These are phyloP conservation scores for Campylorhamphus procurvoides DNA, from an alignment of 2,113 vertebrate species.

Conservation along the genomic window DNA sequence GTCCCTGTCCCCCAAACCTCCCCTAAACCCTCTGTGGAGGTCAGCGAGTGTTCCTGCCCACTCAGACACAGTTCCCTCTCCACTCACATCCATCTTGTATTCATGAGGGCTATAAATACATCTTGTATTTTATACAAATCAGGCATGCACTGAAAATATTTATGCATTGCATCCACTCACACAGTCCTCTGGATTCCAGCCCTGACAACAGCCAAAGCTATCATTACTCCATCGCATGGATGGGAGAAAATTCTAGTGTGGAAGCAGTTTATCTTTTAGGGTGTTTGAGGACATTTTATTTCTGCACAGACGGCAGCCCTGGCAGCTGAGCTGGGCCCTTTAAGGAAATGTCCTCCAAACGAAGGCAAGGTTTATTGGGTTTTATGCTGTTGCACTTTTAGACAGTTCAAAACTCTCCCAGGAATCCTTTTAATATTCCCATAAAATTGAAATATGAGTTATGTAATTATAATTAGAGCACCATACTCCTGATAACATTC, in stretches of 20 bases:
- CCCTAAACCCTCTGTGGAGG: rapidly evolving
- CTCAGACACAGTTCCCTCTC: neutral
- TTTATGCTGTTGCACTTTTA: slow-evolving; percentile 45
- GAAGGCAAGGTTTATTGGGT: slow-evolving; percentile 19
- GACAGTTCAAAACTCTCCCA: slow-evolving; percentile 44
- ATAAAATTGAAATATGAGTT: slow-evolving; percentile 69
- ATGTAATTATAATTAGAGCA: slow-evolving; percentile 67
- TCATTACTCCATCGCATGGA: neutral
- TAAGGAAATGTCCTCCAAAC: slow-evolving; percentile 57
- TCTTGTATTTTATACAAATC: neutral
- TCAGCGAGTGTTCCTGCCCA: neutral
- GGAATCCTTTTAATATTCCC: slow-evolving; percentile 69
- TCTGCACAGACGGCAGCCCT: neutral
- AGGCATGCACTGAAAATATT: neutral
- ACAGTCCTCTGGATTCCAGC: neutral
- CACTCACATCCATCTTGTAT: neutral
- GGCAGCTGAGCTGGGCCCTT: neutral
- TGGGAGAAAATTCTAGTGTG: neutral
- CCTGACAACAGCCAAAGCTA: neutral
- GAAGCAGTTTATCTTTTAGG: neutral
- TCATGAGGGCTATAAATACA: slow-evolving; percentile 41
- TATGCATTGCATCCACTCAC: neutral
- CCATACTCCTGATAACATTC: slow-evolving; percentile 5
- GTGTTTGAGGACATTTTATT: neutral
- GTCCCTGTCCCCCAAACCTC: neutral